A percentile compares a stretch with the other conserved stretches of the same genome.
Evolutionary conservation across 2,113 vertebrate species (phyloP).

Genomic region (Pseudopodoces humilis): DNA sequence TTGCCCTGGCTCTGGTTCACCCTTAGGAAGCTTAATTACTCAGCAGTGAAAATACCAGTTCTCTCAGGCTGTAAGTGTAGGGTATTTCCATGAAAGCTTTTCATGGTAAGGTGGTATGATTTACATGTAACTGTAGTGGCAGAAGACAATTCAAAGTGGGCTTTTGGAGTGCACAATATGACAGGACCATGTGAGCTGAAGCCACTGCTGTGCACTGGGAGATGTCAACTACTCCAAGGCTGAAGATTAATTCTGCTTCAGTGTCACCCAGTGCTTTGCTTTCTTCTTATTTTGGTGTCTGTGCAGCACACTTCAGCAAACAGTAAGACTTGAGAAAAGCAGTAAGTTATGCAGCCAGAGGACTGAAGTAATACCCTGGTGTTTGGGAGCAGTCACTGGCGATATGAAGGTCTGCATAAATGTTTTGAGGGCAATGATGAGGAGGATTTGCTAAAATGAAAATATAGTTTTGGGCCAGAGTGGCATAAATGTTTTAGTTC

Average conservation of each 20-base stretch:
- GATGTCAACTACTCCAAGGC: neutral
- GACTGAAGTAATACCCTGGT: neutral
- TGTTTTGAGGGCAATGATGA: neutral
- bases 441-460: neutral
- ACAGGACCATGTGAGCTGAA: neutral
- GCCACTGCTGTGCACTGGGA: neutral
- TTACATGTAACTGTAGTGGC: neutral
- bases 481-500: neutral
- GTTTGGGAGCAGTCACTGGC: neutral
- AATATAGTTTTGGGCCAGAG: neutral
- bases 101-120: neutral
- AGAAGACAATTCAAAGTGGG: fast-evolving
- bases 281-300: neutral
- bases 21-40: neutral
- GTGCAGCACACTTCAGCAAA: neutral
- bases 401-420: neutral
- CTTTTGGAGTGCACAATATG: neutral
- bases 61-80: neutral
- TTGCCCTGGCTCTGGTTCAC: neutral
- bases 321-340: neutral
- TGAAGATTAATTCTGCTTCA: neutral
- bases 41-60: neutral
- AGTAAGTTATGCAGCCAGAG: neutral
- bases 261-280: neutral
- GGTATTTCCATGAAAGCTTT: neutral